These are phyloP conservation scores for Chalcosyrphus nemorum DNA, from an alignment of 2,888 invertebrate species.

Conservation along the genomic window DNA sequence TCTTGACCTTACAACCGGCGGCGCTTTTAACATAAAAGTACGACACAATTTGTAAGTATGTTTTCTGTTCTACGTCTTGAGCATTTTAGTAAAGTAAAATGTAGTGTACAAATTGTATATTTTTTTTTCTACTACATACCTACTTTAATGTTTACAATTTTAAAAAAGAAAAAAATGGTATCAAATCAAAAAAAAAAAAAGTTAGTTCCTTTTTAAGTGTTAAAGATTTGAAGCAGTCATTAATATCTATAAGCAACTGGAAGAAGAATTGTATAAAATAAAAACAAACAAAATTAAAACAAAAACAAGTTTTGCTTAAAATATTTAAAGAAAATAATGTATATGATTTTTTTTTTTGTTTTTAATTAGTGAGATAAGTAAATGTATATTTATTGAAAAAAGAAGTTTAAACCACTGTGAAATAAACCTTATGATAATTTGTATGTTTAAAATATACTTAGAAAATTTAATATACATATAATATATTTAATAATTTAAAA, in stretches of 20 bases:
- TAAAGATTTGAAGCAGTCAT: conserved; percentile 49
- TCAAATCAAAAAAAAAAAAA: conserved; percentile 30
- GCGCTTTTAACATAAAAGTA: too few species aligned
- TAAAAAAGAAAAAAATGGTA: conserved; percentile 13
- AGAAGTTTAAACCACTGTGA: conserved; percentile 58
- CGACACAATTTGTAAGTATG: too few species aligned
- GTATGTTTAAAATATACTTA: conserved; percentile 67
- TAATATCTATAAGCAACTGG: conserved; percentile 33
- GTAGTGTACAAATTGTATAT: conserved; percentile 53
- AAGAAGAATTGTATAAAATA: conserved; percentile 37
- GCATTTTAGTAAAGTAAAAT: conserved; percentile 10
- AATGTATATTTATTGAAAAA: conserved; percentile 61
- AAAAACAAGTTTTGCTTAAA: conserved; percentile 28
- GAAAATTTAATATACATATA: conserved; percentile 39
- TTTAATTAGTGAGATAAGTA: conserved; percentile 25
- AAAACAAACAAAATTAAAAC: too few species aligned
- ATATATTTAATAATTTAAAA: not conserved
- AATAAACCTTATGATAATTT: conserved; percentile 61
- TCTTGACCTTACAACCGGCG: not conserved
- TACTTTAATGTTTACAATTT: conserved; percentile 4
- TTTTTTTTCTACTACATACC: not conserved
- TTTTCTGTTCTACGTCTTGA: conserved; percentile 19
- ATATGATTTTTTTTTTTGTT: conserved; percentile 10
- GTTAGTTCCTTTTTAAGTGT: conserved; percentile 61
- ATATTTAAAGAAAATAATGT: not conserved